phyloP scores from a whole-genome alignment of 2,888 invertebrate species.

The Merodon equestris region DNA sequence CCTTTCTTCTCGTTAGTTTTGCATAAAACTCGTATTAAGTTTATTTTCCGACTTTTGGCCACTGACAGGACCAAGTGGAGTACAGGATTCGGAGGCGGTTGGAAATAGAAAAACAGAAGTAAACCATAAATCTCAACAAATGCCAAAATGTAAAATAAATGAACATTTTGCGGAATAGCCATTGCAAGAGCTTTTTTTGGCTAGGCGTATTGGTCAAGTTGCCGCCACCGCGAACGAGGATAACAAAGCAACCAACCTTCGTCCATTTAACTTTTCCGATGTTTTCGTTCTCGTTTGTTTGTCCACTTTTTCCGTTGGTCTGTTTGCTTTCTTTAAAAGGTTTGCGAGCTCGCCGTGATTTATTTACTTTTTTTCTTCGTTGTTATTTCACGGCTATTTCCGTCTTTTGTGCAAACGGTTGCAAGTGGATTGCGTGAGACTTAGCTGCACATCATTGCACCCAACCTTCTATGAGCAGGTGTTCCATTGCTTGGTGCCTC shows the following conservation, averaged over 20 bases:
- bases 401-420: conserved; percentile 53
- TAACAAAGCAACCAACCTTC: conserved; percentile 50
- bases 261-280: conserved; percentile 34
- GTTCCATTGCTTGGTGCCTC: neutral
- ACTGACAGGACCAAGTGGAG: neutral
- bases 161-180: conserved; percentile 29
- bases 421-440: conserved; percentile 59
- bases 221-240: conserved; percentile 16
- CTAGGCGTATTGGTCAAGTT: conserved; percentile 48
- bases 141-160: conserved; percentile 66
- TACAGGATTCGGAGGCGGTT: too few species aligned
- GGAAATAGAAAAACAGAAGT: conserved; percentile 29
- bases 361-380: conserved; percentile 25
- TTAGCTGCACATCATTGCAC: conserved; percentile 60
- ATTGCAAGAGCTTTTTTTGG: conserved; percentile 5
- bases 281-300: neutral
- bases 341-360: conserved; percentile 42
- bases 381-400: conserved; percentile 23
- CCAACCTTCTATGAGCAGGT: conserved; percentile 11
- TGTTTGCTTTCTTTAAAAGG: conserved; percentile 8
- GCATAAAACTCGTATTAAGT: conserved; percentile 45
- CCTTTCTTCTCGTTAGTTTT: conserved; percentile 23
- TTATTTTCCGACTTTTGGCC: conserved; percentile 10
- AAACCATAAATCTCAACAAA: conserved; percentile 66
- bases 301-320: too few species aligned